Evolutionary conservation across 2,113 vertebrate species (phyloP).

Genomic region (Todiramphus saurophagus): DNA sequence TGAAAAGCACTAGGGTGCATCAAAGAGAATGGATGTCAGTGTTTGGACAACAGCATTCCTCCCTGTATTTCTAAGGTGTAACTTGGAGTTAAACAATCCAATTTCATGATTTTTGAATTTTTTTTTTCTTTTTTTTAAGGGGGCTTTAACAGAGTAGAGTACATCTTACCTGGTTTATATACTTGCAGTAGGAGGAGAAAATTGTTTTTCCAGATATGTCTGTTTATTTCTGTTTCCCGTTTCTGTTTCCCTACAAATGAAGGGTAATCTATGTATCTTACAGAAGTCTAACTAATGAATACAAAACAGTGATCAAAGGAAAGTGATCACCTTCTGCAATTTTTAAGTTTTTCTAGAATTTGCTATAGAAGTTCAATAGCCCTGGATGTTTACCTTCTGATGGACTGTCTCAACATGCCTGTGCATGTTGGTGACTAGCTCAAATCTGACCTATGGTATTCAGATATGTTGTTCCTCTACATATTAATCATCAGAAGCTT

Average conservation of each 20-base stretch:
- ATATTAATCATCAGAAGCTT: not conserved
- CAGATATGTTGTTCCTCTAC: not conserved
- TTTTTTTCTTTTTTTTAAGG: not conserved
- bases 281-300: not conserved
- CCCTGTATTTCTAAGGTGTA: not conserved
- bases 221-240: not conserved
- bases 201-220: not conserved
- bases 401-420: not conserved
- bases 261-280: not conserved
- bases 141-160: not conserved
- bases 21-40: not conserved
- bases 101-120: not conserved
- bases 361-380: not conserved
- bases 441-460: not conserved
- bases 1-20: not conserved
- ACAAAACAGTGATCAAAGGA: not conserved
- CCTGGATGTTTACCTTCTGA: not conserved
- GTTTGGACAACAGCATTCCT: not conserved
- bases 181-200: not conserved
- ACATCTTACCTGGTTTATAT: not conserved
- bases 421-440: not conserved
- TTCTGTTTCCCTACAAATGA: not conserved
- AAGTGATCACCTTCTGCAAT: not conserved
- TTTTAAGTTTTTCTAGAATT: not conserved
- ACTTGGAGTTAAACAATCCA: not conserved